Evolutionary conservation across 1,140 invertebrate species (phyloP), one percentile per base, ranked within the genome.

Genomic region (Lethrus apterus): DNA sequence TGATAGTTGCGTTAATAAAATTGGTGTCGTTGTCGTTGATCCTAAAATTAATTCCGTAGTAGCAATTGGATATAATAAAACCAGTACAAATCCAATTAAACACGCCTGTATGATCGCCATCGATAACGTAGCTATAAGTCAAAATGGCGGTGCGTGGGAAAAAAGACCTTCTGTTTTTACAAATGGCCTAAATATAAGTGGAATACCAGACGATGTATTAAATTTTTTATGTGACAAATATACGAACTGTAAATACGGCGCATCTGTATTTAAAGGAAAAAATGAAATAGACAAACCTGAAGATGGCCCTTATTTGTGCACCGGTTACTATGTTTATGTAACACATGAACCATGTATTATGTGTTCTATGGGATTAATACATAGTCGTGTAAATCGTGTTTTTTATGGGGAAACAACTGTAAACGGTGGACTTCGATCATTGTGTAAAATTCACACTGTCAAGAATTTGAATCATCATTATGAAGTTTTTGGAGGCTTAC

Each of bases 361-460:
- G 80, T 96, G 94, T 71, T 75, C 89, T 0, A 97, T 97, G 93
- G 93, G 86, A 1, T 66, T 97, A 33, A 75, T 96, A 1, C 94
- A 97, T 68, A 89, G 89, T 18, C 71, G 94, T 53, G 80, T 81
- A 0, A 78, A 78, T 19, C 73, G 86, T 52, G 78, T 96, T 0
- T 96, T 96, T 65, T 96, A 88, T 62, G 74, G 77, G 9, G 46
- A 68, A 0, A 78, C 79, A 42, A 51, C 46, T 0, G 44, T 50
- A 1, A 66, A 76, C 32, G 92, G 93, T 0, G 86, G 80, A 2
- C 65, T 97, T 0, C 77, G 77, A 0, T 81, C 79, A 8, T 71
- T 65, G 34, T 77, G 79, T 0, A 82, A 89, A 58, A 57, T 97
- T 11, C 92, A 98, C 57, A 73, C 76, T 4, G 66, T 90, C 1